A percentile compares a stretch with the other conserved stretches of the same genome.
phyloP scores from a whole-genome alignment of 2,113 vertebrate genomes.

The Rhineura floridana region DNA sequence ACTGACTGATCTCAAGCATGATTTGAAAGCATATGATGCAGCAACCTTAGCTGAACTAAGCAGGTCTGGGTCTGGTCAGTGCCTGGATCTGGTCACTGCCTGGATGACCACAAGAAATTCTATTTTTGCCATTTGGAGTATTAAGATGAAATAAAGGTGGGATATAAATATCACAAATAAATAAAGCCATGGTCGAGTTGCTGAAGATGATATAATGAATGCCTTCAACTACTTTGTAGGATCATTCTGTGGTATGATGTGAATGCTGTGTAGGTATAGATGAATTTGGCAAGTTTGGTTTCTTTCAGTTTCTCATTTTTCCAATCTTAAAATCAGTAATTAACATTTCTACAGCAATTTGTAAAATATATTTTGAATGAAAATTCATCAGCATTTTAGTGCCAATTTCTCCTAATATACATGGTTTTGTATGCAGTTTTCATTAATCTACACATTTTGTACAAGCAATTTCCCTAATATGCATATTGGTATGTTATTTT shows the following conservation, averaged over 20 bases:
- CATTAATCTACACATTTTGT: no score
- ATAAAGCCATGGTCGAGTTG: neutral
- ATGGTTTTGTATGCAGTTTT: no score
- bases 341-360: no score
- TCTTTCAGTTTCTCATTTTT: no score
- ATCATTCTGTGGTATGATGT: neutral
- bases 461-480: no score
- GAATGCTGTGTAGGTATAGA: no score
- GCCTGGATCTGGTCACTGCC: neutral
- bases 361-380: no score
- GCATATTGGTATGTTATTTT: no score
- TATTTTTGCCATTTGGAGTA: neutral
- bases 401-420: no score
- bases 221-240: neutral
- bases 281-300: no score
- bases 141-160: neutral
- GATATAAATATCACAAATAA: neutral
- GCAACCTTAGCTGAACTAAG: neutral
- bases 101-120: neutral
- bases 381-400: no score
- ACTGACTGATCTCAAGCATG: neutral
- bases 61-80: neutral
- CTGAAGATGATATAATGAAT: constrained; percentile 14
- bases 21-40: neutral
- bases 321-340: no score